Percentiles rank a stretch among this genome's conserved stretches.
These are phyloP conservation scores for Eupristina koningsbergeri DNA, from an alignment of 1,140 invertebrate species.

Conservation along the genomic window DNA sequence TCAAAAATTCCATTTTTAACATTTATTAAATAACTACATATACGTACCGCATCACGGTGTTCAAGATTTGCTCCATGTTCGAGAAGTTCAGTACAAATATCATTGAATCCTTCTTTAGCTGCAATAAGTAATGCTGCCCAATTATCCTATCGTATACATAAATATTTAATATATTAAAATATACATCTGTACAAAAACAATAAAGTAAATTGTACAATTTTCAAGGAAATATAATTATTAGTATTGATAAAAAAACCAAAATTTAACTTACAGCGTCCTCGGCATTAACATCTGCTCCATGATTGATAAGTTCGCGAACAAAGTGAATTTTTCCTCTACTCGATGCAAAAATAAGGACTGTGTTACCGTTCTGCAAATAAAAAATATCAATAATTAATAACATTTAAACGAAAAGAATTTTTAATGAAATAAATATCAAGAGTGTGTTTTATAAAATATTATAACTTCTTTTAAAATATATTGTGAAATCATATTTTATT, in stretches of 20 bases:
- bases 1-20: no score
- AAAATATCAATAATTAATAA: not conserved
- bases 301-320: constrained; percentile 86
- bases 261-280: constrained; percentile 81
- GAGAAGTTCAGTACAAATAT: constrained; percentile 87
- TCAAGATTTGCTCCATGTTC: constrained; percentile 91
- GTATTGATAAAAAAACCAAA: not conserved
- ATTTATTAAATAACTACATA: no score
- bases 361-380: constrained; percentile 85
- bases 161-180: no score
- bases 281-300: constrained; percentile 91
- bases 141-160: constrained; percentile 78
- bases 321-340: constrained; percentile 86
- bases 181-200: no score
- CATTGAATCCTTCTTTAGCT: constrained; percentile 89
- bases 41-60: constrained; percentile 92
- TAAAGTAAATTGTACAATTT: not conserved
- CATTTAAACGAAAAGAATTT: no score
- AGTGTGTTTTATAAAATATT: no score
- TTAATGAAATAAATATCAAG: no score
- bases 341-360: constrained; percentile 91
- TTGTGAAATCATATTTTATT: no score
- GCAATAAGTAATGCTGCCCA: constrained; percentile 94
- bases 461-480: no score
- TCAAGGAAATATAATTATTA: not conserved